phyloP scores from a whole-genome alignment of 2,888 invertebrate species.

The Plagodis dolabraria region DNA sequence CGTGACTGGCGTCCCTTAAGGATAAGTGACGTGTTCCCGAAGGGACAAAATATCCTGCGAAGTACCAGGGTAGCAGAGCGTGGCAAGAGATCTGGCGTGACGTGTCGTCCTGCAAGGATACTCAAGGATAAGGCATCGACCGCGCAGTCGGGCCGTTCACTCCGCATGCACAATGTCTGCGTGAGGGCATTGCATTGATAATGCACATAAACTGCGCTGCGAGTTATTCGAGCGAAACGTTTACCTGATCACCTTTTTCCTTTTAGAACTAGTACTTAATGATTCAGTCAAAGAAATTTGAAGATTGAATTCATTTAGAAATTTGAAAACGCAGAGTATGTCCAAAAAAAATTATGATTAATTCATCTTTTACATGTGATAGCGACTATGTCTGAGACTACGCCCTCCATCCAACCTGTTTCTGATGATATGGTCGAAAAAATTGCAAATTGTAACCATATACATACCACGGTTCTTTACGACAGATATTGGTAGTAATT shows the following conservation, averaged over 20 bases:
- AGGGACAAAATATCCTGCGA: constrained; percentile 85
- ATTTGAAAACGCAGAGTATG: no score
- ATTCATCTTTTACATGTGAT: no score
- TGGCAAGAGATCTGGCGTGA: constrained; percentile 58
- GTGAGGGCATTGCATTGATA: constrained; percentile 36
- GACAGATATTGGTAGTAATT: no score
- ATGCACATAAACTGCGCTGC: constrained; percentile 28
- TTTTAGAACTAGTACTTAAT: no score
- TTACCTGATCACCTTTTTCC: not conserved
- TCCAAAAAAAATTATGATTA: no score
- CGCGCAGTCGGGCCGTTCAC: constrained; percentile 66
- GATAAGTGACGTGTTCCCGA: constrained; percentile 75
- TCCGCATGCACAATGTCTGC: constrained; percentile 38
- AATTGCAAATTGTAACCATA: no score
- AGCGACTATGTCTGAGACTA: no score
- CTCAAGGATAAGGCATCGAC: constrained; percentile 80
- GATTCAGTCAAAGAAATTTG: no score
- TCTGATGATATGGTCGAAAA: no score
- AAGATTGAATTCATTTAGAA: no score
- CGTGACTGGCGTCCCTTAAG: constrained; percentile 60
- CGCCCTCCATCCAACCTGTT: no score
- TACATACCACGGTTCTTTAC: no score
- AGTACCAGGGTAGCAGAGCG: constrained; percentile 76
- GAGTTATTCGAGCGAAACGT: constrained; percentile 6
- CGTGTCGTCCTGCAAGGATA: constrained; percentile 81